Base-by-base conservation (phyloP, 2,888 invertebrate species). In the Thereva nobilitata region DNA sequence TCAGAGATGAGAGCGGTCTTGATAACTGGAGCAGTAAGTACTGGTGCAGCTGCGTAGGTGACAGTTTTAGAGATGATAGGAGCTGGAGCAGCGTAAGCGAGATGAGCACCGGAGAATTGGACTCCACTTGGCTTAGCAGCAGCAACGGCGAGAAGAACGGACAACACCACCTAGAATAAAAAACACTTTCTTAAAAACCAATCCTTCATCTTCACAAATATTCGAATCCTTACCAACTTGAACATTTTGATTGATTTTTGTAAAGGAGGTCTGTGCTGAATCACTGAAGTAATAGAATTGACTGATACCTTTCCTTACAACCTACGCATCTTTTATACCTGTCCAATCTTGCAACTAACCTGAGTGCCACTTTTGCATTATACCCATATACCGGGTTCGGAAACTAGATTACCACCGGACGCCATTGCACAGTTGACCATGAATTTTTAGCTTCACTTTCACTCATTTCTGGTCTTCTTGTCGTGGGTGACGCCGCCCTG, bases 161-260 rank as follows among this genome's bases (percentile, higher is more conserved):
- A 84, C 77, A 86, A 83, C 83, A 85, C 84, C 84, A 85, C 84
- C 84, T 77, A 63, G 2, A 23, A 23, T 23, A 67, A 44, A 68
- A 38, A 12, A 63, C 44, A 5, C 66, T 54, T 10, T 66, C 44
- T 12, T 23, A 23, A 23, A 23, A 23, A 2, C 23, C 23, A 23
- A 23, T 23, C 23, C 23, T 23, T 49, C 8, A 42, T 8, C 2
- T 49, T 35, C 23, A 23, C 12, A 12, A n/a, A 23, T 47, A 12
- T n/a, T n/a, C 12, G 4, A 8, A 47, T 8, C 47, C 76, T 74
- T 72, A 76, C 77, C 75, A 76, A 74, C 71, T 75, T 74, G 73
- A 74, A 75, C 77, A 77, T 77, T 72, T 73, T 75, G 70, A 53
- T 52, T 52, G 47, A 56, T 7, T 70, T 59, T 67, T 41, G 35